phyloP scores from a whole-genome alignment of 1,140 invertebrate species.

The Drosophila hydei region DNA sequence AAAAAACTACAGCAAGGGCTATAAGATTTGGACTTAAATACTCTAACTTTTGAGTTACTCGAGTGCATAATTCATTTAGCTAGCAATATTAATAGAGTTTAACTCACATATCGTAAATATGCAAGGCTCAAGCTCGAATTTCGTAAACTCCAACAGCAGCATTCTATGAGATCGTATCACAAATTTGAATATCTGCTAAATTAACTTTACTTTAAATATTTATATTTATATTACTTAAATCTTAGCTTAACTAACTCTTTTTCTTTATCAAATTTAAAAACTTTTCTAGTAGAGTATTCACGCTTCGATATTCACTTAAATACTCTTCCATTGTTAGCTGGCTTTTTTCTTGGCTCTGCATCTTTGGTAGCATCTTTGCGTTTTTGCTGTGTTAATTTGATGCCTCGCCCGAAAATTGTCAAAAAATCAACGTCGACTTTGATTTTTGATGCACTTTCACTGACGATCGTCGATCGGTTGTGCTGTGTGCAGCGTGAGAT shows the following conservation, averaged over 20 bases:
- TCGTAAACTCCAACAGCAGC: too few species aligned
- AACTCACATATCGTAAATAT: too few species aligned
- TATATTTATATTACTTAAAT: too few species aligned
- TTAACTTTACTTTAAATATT: too few species aligned
- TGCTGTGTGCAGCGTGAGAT: conserved; percentile 70
- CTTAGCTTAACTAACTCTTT: not conserved
- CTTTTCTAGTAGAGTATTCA: conserved; percentile 7
- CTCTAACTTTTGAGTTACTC: too few species aligned
- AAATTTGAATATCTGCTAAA: too few species aligned
- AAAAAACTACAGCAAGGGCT: conserved; percentile 37
- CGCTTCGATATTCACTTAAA: not conserved
- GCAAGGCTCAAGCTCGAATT: too few species aligned
- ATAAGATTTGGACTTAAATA: conserved; percentile 19
- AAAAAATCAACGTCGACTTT: conserved; percentile 68
- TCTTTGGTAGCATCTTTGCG: conserved; percentile 70
- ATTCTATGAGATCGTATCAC: too few species aligned
- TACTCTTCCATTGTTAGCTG: not conserved
- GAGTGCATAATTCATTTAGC: too few species aligned
- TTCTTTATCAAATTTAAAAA: not conserved
- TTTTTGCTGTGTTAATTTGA: conserved; percentile 75
- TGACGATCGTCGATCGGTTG: conserved; percentile 38
- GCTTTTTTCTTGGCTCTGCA: conserved; percentile 9
- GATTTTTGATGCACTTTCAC: conserved; percentile 79
- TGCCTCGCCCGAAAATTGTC: conserved; percentile 70
- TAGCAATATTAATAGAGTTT: too few species aligned